Base-by-base conservation (phyloP, 2,113 vertebrate species). In the Anser cygnoides region DNA sequence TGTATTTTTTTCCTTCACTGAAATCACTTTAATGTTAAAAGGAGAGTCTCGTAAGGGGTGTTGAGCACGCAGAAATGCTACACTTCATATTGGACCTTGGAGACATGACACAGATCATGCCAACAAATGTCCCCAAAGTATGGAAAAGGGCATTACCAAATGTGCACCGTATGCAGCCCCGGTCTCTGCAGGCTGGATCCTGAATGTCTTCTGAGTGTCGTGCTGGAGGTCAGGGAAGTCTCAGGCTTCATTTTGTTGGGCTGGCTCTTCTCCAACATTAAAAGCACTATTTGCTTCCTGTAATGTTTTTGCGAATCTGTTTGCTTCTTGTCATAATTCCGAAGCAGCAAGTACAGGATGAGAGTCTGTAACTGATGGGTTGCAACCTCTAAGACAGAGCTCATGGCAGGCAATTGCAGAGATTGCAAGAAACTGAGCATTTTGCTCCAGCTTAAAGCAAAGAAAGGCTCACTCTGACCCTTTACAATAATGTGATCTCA, bases 261-360 rank as follows among this genome's bases (percentile, higher is more conserved):
- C 76, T 94, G 90, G 84, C 87, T 58, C 39, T 46, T 46, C 67
- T 92, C 86, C 80, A 82, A 55, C 39, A 7, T 58, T 89, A 62
- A 86, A 78, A 78, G n/a, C 61, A 58, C 28, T 67, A 6, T 93
- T 95, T 92, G 25, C 74, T 92, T 82, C 84, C 73, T 87, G 6
- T 28, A 84, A 58, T 23, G 35, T 78, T 89, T 88, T 84, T 0
- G 2, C 41, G 70, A 86, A 54, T 54, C 49, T 41, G 57, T 68
- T 90, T 90, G 39, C 11, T 91, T 93, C 86, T 65, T 79, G 54
- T 78, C 4, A 0, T 65, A 81, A 54, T 79, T 80, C 59, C 37
- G 50, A 88, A 50, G n/a, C 67, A 52, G 59, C 21, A 39, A 73
- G 54, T 77, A 46, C 16, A 28, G 63, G 28, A 80, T 55, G 54